phyloP scores from a whole-genome alignment of 1,140 invertebrate genomes.

The Nasonia longicornis region DNA sequence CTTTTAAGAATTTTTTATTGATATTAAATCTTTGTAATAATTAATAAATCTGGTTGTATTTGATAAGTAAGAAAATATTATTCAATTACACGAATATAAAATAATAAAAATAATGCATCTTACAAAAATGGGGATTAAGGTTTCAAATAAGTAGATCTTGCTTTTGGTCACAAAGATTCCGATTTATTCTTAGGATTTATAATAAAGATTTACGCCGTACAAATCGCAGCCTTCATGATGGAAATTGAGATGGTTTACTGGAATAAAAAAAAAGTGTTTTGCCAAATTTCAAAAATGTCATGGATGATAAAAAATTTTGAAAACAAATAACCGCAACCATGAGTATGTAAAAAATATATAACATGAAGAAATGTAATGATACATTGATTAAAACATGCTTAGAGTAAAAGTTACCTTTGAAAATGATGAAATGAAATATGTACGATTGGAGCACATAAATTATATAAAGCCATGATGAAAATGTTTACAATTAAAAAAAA shows the following conservation, averaged over 20 bases:
- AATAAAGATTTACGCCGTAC: constrained; percentile 60
- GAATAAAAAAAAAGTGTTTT: constrained; percentile 57
- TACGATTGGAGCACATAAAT: not conserved
- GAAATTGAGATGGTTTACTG: constrained; percentile 58
- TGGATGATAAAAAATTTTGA: constrained; percentile 41
- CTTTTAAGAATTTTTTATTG: no score
- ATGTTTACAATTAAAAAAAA: not conserved
- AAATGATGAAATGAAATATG: constrained; percentile 21
- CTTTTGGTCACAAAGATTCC: constrained; percentile 22
- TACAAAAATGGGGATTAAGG: not conserved
- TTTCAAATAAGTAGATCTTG: constrained; percentile 22
- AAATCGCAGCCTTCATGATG: constrained; percentile 55
- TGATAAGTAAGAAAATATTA: no score
- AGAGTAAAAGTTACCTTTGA: constrained; percentile 11
- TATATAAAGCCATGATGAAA: not conserved
- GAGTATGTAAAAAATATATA: constrained; percentile 11
- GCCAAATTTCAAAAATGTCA: constrained; percentile 46
- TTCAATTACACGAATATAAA: no score
- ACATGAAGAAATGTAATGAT: constrained; percentile 26
- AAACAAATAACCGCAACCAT: constrained; percentile 11
- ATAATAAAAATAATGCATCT: not conserved
- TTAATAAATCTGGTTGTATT: no score
- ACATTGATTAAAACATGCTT: constrained; percentile 44
- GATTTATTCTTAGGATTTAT: constrained; percentile 54
- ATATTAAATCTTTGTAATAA: no score